Base-by-base conservation (phyloP, 2,797 vertebrate species). In the Bovichtus diacanthus region DNA sequence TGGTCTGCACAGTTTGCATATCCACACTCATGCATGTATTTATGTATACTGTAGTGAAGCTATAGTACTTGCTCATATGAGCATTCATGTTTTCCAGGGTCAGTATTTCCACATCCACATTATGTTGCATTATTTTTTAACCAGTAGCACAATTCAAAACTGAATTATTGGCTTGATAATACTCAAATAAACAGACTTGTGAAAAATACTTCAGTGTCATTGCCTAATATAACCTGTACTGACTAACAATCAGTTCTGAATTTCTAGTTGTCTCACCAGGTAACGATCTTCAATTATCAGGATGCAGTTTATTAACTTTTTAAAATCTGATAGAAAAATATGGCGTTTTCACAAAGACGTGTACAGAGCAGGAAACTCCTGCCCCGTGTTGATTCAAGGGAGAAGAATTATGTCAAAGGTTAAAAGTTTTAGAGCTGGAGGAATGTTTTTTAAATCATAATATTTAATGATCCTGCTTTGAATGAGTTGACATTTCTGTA, bases 341-440 rank as follows among this genome's bases (percentile, higher is more conserved):
- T 0, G 1, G 1, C 0, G 23, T 25, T 66, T 71, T 23, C 1
- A 21, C 41, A 49, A 31, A 49, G 29, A 46, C 0, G 0, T 15
- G 18, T 9, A 1, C 5, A 21, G 41, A 36, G 43, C 29, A 46
- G 25, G 4, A 46, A 36, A 12, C 8, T 50, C 15, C 21, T 53
- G 58, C 11, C 21, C 13, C 23, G 27, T 53, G 41, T 23, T 16
- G 19, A 51, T 16, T 23, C 15, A 11, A 44, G n/a, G 31, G 23
- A 49, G 23, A 34, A 19, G 1, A 41, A 19, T 29, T 21, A 5
- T 23, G 12, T 31, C 23, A 78, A 25, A 61, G 9, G 1, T 58
- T 29, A 19, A 6, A 18, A 5, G 41, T 44, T 9, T 21, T 7
- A 12, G 11, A 18, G 29, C 19, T 74, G 12, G 15, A 73, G 2